Evolutionary conservation across 1,140 invertebrate genomes (phyloP), one percentile per base, ranked within the genome.

Genomic region (Mactra quadrangularis): DNA sequence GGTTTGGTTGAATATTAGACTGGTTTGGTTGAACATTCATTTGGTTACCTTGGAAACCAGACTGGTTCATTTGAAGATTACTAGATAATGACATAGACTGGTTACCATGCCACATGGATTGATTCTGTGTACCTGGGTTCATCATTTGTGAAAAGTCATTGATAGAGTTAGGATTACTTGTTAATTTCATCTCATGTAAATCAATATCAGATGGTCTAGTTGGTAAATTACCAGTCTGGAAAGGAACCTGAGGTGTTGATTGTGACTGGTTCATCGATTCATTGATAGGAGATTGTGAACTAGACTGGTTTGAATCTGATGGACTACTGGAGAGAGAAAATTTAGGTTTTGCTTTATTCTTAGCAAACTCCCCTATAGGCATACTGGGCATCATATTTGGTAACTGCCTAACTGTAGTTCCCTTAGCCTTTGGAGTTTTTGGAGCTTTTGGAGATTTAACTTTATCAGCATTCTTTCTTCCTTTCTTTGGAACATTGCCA

Each of bases 131-230:
- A 11, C 25, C 6, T 15, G 25, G 17, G 29, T 45, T 1, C 70
- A 52, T 52, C 59, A 77, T 77, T 41, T 62, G 74, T 50, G 74
- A 53, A 29, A 75, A 29, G 33, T 75, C 25, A 25, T 31, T 52
- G 25, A 25, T 55, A n/a, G 76, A 78, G 52, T 68, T 78, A 33
- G 45, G 76, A 68, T 78, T 78, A 47, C 66, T 60, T 6, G 64
- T 2, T 9, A 81, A 38, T 81, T 71, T 70, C 66, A 81, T 57
- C 35, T 81, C 64, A 33, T 81, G 77, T 7, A 81, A 45, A 68
- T 81, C 77, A n/a, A 81, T 81, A n/a, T 81, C 77, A 47, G 77
- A 81, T 29, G 77, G 77, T 59, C 77, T 13, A 19, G 64, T 70
- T 13, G 60, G 53, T n/a, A 81, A 19, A 31, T 55, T 17, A 45